Conservation (phyloP, 1,140 invertebrate species). For the Physella acuta region DNA sequence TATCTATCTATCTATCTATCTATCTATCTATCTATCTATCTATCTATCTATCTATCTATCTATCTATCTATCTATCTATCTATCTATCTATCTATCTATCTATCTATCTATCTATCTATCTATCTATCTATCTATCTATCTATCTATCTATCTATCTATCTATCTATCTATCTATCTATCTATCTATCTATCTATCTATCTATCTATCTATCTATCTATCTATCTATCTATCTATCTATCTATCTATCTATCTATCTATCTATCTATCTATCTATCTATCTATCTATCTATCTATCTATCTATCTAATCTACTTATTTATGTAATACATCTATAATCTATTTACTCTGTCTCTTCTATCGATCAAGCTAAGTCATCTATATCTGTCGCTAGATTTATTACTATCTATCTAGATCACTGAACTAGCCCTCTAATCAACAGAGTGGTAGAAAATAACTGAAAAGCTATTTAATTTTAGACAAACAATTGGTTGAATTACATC, state of each 20-base stretch:
- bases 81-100: background rate
- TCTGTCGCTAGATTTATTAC: too few species aligned
- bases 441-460: too few species aligned
- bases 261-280: slow-evolving; percentile 1
- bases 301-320: background rate
- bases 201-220: slow-evolving; percentile 1
- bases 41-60: slow-evolving; percentile 1
- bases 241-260: slow-evolving; percentile 1
- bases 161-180: background rate
- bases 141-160: background rate
- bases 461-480: too few species aligned
- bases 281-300: slow-evolving; percentile 1
- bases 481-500: too few species aligned
- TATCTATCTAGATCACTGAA: too few species aligned
- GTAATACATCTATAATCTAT: too few species aligned
- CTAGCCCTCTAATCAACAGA: too few species aligned
- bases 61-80: background rate
- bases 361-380: too few species aligned
- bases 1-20: slow-evolving; percentile 1
- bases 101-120: background rate
- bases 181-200: background rate
- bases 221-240: slow-evolving; percentile 1
- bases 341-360: too few species aligned
- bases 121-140: background rate
- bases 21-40: slow-evolving; percentile 1